Percentiles rank a stretch among this genome's conserved stretches.
Conservation (phyloP, 2,113 vertebrate species). For the Brachypodius melanocephalos region DNA sequence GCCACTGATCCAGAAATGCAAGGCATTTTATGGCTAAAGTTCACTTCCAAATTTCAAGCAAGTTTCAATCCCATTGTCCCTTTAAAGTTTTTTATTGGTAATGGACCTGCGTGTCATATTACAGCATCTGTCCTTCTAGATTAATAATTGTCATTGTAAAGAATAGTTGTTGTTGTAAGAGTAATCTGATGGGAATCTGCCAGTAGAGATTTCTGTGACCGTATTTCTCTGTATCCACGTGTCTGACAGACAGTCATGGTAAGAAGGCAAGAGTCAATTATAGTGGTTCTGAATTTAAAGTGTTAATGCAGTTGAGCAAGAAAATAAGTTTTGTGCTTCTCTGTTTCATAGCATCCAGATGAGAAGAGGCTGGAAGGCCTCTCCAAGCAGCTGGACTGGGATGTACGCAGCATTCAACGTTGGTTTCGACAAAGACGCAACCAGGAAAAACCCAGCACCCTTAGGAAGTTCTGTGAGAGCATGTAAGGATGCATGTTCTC, state of each 20-base stretch:
- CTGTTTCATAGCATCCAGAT: conserved; percentile 87
- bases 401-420: conserved; percentile 93
- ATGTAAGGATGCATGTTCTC: conserved; percentile 80
- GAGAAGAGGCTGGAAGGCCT: conserved; percentile 95
- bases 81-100: background rate
- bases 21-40: background rate
- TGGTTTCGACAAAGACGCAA: conserved; percentile 98
- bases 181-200: background rate
- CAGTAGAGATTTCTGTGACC: background rate
- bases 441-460: conserved; percentile 96
- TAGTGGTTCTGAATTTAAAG: background rate
- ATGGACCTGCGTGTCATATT: background rate
- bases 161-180: background rate
- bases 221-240: background rate
- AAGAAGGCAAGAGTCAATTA: background rate
- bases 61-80: background rate
- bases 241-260: background rate
- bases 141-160: background rate
- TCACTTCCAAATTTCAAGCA: background rate
- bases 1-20: rapidly evolving
- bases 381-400: conserved; percentile 98
- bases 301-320: background rate
- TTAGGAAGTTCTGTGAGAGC: conserved; percentile 95
- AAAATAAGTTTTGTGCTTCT: background rate
- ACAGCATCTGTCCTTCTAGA: background rate